Evolutionary conservation across 2,797 vertebrate species (phyloP), one percentile per base, ranked within the genome.

Genomic region (Eupleurogrammus muticus): DNA sequence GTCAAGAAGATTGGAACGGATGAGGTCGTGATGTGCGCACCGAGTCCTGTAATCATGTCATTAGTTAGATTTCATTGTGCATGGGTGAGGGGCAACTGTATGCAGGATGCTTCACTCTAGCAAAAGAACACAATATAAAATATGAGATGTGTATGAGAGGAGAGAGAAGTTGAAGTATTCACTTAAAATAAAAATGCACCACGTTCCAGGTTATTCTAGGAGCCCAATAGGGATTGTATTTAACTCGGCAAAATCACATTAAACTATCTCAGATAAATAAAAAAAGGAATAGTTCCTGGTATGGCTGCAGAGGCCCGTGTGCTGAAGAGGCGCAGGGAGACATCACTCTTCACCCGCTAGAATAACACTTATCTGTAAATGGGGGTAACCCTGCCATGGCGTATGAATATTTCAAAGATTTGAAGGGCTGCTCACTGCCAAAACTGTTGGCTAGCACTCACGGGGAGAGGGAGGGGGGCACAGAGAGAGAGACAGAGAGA

Each of bases 341-440:
- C 75, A 48, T 46, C 87, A 42, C 82, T 85, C 77, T 20, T 72
- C 85, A 75, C 7, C 79, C 75, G 71, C 83, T 79, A 85, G 80
- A 86, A 81, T 80, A 78, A 87, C 90, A 90, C 87, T 87, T 81
- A 71, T 70, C 63, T 86, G 89, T 92, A 89, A 92, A 86, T 87
- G 92, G 89, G 88, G 92, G 91, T 83, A 89, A 89, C 89, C 86
- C 80, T 75, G 71, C 75, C 71, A 77, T 24, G 77, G 80, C 86
- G 85, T 90, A 85, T 58, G 90, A 90, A 92, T 92, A 92, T 95
- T 94, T 94, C 78, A 89, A 83, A 87, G 90, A 92, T 91, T 89
- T 93, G 89, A 87, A 90, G 93, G 89, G 83, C 82, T 83, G 82
- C 57, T 90, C 82, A 74, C 51, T 84, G 87, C 78, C 87, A 91